These are phyloP conservation scores for Gallinago stenura DNA, from an alignment of 2,797 vertebrate genomes.

Conservation along the genomic window DNA sequence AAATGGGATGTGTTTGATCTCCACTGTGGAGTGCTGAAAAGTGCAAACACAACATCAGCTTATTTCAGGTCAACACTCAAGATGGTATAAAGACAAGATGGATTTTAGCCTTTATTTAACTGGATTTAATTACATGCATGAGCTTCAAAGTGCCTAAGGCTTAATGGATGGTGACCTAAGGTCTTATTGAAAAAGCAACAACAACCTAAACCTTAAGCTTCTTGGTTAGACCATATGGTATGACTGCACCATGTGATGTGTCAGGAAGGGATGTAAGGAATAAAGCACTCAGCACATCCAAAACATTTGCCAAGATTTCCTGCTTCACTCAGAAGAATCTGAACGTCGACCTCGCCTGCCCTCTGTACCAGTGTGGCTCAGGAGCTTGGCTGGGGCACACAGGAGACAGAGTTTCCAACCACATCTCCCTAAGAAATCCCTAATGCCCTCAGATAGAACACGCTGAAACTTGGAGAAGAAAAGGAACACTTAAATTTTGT, in stretches of 20 bases:
- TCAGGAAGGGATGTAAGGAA: background rate
- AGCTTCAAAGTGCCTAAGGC: slow-evolving; percentile 15
- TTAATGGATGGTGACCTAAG: background rate
- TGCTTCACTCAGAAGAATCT: background rate
- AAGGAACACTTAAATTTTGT: background rate
- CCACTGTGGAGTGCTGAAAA: background rate
- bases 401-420: background rate
- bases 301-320: background rate
- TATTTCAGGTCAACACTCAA: slow-evolving; percentile 19
- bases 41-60: background rate
- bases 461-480: background rate
- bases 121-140: slow-evolving; percentile 15
- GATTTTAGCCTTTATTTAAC: slow-evolving; percentile 37
- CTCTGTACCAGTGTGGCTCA: fast-evolving
- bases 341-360: background rate
- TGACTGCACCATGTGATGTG: background rate
- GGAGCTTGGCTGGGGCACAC: background rate
- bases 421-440: background rate
- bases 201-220: slow-evolving; percentile 29
- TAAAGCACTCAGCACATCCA: background rate
- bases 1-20: background rate
- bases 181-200: slow-evolving; percentile 5
- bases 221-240: background rate
- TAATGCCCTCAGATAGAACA: background rate
- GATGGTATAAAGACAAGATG: background rate